Evolutionary conservation across 2,888 invertebrate genomes (phyloP), one percentile per base, ranked within the genome.

Genomic region (Drosophila bunnanda): DNA sequence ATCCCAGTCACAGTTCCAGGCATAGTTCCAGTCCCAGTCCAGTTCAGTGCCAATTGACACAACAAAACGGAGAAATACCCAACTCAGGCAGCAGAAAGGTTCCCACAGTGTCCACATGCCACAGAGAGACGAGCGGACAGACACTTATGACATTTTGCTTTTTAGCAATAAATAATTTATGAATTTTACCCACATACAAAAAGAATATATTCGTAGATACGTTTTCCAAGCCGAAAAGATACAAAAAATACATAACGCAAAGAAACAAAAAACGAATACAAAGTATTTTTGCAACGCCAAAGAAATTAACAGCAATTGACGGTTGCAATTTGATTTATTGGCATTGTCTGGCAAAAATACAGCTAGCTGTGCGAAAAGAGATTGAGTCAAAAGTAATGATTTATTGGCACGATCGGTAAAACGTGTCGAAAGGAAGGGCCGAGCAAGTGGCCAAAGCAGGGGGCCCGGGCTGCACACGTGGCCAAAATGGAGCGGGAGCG

Each of bases 141-240:
- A 41, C 79, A 69, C 71, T 81, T 83, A 83, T 83, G 88, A 85
- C 83, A 83, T 88, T 72, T 88, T 82, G 88, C 75, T 83, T 82
- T 88, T 88, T 82, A 80, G 88, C 82, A 82, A 82, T 85, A 80
- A 88, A 88, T 83, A 74, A 85, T 80, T 85, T 86, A 88, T 85
- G 78, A 76, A 78, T 79, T 81, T 81, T 78, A 61, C 69, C 60
- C 55, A 77, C 59, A 56, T 22, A 38, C 41, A 53, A 62, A 59
- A 56, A 54, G 38, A 58, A 61, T 60, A 48, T 53, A 8, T 52
- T 20, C 15, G 34, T 66, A 46, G 52, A 25, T 30, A 34, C 22
- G 28, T 46, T 38, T 64, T 28, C 50, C 22, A 15, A 41, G 1
- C 20, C 17, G 13, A 64, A 50, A 50, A 30, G 17, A 22, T 28